A percentile compares a stretch with the other conserved stretches of the same genome.
phyloP scores from a whole-genome alignment of 2,797 vertebrate species.

The Muscicapa striata region DNA sequence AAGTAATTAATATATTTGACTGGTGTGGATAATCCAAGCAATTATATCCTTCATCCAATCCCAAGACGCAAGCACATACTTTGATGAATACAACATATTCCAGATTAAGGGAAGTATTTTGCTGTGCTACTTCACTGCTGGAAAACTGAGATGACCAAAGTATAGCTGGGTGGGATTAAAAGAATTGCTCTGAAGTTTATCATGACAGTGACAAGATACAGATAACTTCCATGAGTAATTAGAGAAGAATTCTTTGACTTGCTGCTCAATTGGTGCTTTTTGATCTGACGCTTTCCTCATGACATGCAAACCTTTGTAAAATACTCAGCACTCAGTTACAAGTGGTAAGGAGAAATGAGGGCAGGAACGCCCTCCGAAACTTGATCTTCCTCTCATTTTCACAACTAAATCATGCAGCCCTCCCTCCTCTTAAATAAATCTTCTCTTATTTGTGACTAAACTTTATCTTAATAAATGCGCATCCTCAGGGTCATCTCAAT shows the following conservation, averaged over 20 bases:
- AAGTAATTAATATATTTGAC: neutral
- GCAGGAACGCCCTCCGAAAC: neutral
- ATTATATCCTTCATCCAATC: neutral
- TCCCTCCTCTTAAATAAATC: neutral
- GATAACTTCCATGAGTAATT: neutral
- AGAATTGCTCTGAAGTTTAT: neutral
- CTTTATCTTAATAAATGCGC: neutral
- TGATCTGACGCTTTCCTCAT: neutral
- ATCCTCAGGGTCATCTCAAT: neutral
- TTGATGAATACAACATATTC: neutral
- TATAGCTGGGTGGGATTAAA: neutral
- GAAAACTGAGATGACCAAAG: neutral
- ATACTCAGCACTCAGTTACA: neutral
- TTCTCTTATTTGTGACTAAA: neutral
- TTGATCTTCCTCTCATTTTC: neutral
- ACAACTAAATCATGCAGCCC: neutral
- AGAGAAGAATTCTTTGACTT: neutral
- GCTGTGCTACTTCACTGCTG: accelerated
- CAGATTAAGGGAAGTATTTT: neutral
- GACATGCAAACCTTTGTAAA: neutral
- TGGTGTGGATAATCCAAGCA: neutral
- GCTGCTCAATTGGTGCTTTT: neutral
- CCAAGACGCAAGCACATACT: neutral
- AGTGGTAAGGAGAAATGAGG: neutral
- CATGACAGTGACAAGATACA: neutral